Evolutionary conservation across 2,797 vertebrate species (phyloP), one percentile per base, ranked within the genome.

Genomic region (Danio jaintianensis): DNA sequence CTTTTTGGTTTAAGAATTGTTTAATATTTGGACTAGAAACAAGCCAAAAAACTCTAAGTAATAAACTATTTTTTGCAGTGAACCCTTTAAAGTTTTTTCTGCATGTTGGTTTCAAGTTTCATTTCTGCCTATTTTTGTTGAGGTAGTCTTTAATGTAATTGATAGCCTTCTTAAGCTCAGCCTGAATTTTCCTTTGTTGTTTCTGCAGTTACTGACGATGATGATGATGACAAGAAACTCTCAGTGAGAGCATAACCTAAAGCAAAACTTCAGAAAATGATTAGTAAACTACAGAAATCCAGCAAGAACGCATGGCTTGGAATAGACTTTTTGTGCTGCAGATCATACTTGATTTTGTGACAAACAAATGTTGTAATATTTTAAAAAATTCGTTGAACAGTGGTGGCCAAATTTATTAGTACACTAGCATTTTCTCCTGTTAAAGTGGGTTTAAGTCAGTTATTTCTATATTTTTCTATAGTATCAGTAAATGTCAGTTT

Each of bases 211-310:
- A 20, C 40, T 67, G 42, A 55, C 29, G 29, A 29, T 29, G 29
- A 29, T 29, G 29, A 29, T 68, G 40, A 58, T 47, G 52, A 6
- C 42, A 48, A 22, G 73, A 63, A 62, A 62, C 72, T 36, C 45
- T 62, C 59, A 10, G 53, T 29, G 70, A 59, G 40, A 59, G 47
- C 16, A 15, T 6, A 76, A 43, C 38, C 20, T 56, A 38, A 13
- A 76, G 16, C 2, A 55, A 45, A 20, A 45, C 10, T 18, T 56
- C 50, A 36, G 50, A 66, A 55, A 56, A 18, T 53, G 18, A 52
- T 9, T 0, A 50, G 16, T 6, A 11, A 55, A 43, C 3, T 58
- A 20, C 42, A 38, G 6, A 78, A 47, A 67, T 68, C 22, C 11
- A 50, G 0, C 7, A 20, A 8, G 18, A 36, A 29, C 29, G 74